A percentile compares a stretch with the other conserved stretches of the same genome.
These are phyloP conservation scores for Mallateleia sp. DNA, from an alignment of 2,888 invertebrate genomes.

Conservation along the genomic window DNA sequence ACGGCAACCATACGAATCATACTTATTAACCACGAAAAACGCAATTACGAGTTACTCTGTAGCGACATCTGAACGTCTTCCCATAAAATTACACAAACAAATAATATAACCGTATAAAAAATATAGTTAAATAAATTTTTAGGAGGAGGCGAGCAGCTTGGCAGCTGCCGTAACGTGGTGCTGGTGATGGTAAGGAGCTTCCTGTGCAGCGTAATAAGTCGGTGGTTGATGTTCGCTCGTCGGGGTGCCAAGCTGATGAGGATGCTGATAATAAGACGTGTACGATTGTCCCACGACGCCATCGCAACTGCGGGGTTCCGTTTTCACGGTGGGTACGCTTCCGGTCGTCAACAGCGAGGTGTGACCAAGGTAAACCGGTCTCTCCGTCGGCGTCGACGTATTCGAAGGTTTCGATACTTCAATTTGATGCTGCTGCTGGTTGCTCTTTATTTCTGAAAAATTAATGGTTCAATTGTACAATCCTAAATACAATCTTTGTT, in stretches of 20 bases:
- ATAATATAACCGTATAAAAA: conserved; percentile 18
- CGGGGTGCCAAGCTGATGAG: conserved; percentile 87
- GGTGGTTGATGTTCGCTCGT: conserved; percentile 87
- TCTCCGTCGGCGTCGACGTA: conserved; percentile 85
- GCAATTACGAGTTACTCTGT: too few relatives aligned
- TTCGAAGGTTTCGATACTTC: conserved; percentile 81
- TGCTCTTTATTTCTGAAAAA: conserved; percentile 83
- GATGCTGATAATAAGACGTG: conserved; percentile 88
- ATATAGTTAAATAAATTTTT: conserved; percentile 82
- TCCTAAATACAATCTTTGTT: background rate
- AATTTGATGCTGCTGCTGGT: conserved; percentile 86
- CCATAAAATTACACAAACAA: conserved; percentile 11
- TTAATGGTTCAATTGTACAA: background rate
- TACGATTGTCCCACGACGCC: conserved; percentile 87
- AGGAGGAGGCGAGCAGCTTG: conserved; percentile 96
- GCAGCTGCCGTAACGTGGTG: conserved; percentile 96
- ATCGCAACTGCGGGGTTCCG: conserved; percentile 89
- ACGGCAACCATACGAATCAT: too few relatives aligned
- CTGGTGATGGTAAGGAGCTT: conserved; percentile 95
- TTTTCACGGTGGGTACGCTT: conserved; percentile 88
- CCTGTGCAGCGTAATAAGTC: conserved; percentile 89
- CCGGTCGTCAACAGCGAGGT: conserved; percentile 91
- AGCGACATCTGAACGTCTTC: background rate
- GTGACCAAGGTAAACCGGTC: conserved; percentile 91
- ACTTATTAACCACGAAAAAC: too few relatives aligned